phyloP scores from a whole-genome alignment of 2,113 vertebrate genomes.

The Elanoides forficatus region DNA sequence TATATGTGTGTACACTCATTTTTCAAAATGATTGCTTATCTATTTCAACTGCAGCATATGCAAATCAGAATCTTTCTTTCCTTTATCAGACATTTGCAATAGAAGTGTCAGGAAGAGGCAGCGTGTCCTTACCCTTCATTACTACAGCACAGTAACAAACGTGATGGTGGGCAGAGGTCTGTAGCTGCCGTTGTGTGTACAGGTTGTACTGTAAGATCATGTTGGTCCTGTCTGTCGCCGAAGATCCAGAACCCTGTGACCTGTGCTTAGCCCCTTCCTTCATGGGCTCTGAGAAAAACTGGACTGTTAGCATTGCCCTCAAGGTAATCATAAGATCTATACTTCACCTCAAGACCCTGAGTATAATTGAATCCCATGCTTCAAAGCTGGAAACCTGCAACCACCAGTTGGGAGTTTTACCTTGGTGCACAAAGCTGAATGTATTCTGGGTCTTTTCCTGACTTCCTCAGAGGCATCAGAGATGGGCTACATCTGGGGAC shows the following conservation, averaged over 20 bases:
- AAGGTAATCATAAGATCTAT: not conserved
- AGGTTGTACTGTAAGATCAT: not conserved
- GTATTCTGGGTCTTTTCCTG: not conserved
- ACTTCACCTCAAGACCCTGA: not conserved
- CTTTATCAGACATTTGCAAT: not conserved
- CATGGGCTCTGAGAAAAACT: not conserved
- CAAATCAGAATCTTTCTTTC: not conserved
- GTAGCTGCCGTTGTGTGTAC: accelerated
- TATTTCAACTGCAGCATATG: not conserved
- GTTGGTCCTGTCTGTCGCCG: not conserved
- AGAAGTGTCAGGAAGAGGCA: not conserved
- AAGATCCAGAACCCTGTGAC: not conserved
- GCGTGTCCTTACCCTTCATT: not conserved
- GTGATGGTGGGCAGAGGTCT: not conserved
- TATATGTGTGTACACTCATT: not conserved
- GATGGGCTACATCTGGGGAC: not conserved
- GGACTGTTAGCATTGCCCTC: not conserved
- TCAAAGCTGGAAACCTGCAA: not conserved
- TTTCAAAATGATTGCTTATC: conserved; percentile 25
- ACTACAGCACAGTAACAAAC: not conserved
- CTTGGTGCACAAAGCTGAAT: not conserved
- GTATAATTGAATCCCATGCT: not conserved
- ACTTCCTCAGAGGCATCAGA: not conserved
- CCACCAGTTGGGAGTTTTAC: not conserved
- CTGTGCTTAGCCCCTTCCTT: not conserved